Base-by-base conservation (phyloP, 2,888 invertebrate genomes). In the Eupithecia insigniata region DNA sequence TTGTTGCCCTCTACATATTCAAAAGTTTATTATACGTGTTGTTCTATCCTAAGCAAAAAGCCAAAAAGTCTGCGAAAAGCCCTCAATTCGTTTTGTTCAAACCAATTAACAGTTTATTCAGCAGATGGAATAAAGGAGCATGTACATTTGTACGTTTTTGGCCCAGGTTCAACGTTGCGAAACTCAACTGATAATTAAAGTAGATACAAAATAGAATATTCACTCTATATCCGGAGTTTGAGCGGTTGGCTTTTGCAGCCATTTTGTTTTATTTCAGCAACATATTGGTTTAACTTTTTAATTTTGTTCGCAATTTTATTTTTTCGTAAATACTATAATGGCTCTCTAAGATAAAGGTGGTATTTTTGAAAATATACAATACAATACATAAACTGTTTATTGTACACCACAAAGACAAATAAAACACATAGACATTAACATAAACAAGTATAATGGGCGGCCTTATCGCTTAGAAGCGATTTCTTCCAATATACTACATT, bases 121-220 rank as follows among this genome's bases (percentile, higher is more conserved):
- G 46, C 66, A 68, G 69, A 73, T 73, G 72, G 72, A 71, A 74
- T 74, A 76, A 74, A 69, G 67, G 71, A 68, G 62, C 62, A 69
- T 70, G 70, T 72, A 64, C 62, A 70, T 62, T 75, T 55, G 55
- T 55, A 55, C 55, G 55, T 55, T 64, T 74, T 81, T 78, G 62
- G 70, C 70, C 72, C 75, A 70, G 70, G 83, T 73, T 85, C 89
- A 86, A 86, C 86, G 88, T 84, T 79, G 85, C 87, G 84, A 84
- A 85, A 86, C 88, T 84, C 83, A 80, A 84, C 81, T 88, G 91
- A 92, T 92, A 92, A 92, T 92, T 92, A 92, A 92, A 85, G 85
- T 85, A 88, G 91, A 92, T 92, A 92, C 89, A 89, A 89, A 92
- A 90, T 90, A 89, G 88, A 89, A 90, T 91, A 90, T 90, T 89